Evolutionary conservation across 2,797 vertebrate species (phyloP), one percentile per base, ranked within the genome.

Genomic region (Sciurus carolinensis): DNA sequence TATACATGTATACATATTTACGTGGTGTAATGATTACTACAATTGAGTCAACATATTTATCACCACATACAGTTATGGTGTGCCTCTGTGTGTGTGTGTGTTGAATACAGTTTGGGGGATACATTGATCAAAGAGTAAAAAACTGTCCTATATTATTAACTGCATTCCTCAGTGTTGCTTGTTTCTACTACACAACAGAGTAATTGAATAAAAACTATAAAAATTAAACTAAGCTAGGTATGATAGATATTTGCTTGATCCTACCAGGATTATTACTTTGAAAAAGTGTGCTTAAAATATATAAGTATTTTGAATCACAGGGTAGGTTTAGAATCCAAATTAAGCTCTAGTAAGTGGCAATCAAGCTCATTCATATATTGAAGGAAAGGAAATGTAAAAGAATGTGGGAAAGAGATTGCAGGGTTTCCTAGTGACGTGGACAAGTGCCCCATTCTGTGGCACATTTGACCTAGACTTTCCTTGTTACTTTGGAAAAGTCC

Each of bases 371-470:
- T 93, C 62, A 67, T 64, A 47, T 11, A 73, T 11, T 84, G 39
- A 94, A 96, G n/a, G 7, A 33, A 88, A 66, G n/a, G n/a, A 95
- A 52, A 59, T 59, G 87, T 87, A 54, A 82, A 52, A 44, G 11
- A 95, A 79, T 47, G 47, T 1, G n/a, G 20, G 3, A 82, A 44
- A 86, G 9, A 33, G 18, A 42, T 47, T 14, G 0, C 24, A 50
- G 7, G 1, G 7, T 22, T 91, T 90, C 83, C 36, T 75, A 18
- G 24, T 57, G 95, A 28, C 47, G 4, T 77, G 17, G 9, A 36
- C 26, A 69, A 52, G 12, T 92, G 54, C 14, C 7, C 4, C 62
- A 71, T 84, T 69, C 57, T 85, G 5, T 72, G 44, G 36, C 26
- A 93, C 7, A 2, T 82, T n/a, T 87, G 64, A 94, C 26, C 47